Base-by-base conservation (phyloP, 2,113 vertebrate species). In the Muscicapa adusta region DNA sequence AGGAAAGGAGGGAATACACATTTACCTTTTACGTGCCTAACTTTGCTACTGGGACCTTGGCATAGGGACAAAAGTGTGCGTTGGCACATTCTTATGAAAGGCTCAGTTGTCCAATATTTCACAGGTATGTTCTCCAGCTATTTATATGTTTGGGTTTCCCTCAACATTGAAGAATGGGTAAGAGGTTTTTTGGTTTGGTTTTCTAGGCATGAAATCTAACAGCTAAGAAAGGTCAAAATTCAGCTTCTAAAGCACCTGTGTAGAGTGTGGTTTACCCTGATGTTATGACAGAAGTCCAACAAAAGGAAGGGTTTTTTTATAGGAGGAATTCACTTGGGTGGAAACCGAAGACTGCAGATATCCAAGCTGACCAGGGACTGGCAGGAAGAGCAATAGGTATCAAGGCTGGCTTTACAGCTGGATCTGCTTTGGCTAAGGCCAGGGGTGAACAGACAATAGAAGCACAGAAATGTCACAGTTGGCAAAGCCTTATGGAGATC, bases 351-450 rank as follows among this genome's bases (percentile, higher is more conserved):
- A 40, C 25, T 6, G 10, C 36, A 82, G 57, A 29, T 58, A 56
- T 4, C 22, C 23, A 45, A 67, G 26, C 26, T 0, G 0, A 50
- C 9, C 1, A 0, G 40, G 54, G 51, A 33, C 5, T 9, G 65
- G 47, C 60, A 62, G 72, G 57, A 75, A 14, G n/a, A 70, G 61
- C n/a, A 33, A 10, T 15, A 24, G 34, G 9, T 66, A 53, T n/a
- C 65, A 25, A 63, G 47, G 26, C 23, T 87, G 56, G 38, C 29
- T 84, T 85, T 67, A 45, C 26, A 84, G 63, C 24, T 83, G 63
- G n/a, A 23, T 86, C 65, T 80, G 42, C 80, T 81, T 84, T 66
- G 56, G 25, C 33, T 81, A 24, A 23, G 45, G 16, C 51, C 9
- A 43, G 54, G 22, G 13, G 7, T 72, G 66, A 56, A 43, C 34